phyloP scores from a whole-genome alignment of 1,140 invertebrate species.

The Trigoniulus corallinus region DNA sequence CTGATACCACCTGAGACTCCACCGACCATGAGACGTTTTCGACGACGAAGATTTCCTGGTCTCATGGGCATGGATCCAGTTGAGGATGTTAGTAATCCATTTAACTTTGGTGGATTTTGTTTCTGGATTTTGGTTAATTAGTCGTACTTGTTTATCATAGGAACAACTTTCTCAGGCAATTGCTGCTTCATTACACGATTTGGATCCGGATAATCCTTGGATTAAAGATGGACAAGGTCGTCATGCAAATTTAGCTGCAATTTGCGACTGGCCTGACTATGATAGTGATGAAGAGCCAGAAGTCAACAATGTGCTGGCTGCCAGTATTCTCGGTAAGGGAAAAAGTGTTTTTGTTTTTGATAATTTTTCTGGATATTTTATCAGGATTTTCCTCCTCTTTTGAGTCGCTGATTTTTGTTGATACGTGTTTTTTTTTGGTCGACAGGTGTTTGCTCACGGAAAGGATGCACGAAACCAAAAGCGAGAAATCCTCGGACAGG shows the following conservation, averaged over 20 bases:
- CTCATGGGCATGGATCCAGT: constrained; percentile 23
- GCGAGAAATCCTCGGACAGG: constrained; percentile 34
- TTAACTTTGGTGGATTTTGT: no score
- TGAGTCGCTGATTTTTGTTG: neutral
- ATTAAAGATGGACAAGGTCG: constrained; percentile 35
- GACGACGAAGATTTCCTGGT: constrained; percentile 25
- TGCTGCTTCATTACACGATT: constrained; percentile 30
- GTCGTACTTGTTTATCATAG: constrained; percentile 12
- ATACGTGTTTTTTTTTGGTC: constrained; percentile 7
- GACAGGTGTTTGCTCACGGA: constrained; percentile 21
- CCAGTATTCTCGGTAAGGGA: constrained; percentile 20
- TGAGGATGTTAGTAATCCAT: constrained; percentile 30
- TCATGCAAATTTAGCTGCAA: constrained; percentile 36
- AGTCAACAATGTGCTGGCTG: constrained; percentile 17
- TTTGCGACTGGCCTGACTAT: constrained; percentile 41
- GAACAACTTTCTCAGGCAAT: constrained; percentile 30
- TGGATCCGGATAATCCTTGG: constrained; percentile 37
- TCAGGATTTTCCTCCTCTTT: neutral
- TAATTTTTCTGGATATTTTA: neutral
- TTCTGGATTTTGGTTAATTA: neutral
- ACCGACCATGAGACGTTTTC: constrained; percentile 30
- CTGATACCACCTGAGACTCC: constrained; percentile 47
- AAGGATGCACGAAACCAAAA: constrained; percentile 26
- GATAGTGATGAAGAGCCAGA: constrained; percentile 37
- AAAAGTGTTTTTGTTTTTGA: neutral